Base-by-base conservation (phyloP, 2,797 vertebrate genomes). In the Cheirogaleus major region DNA sequence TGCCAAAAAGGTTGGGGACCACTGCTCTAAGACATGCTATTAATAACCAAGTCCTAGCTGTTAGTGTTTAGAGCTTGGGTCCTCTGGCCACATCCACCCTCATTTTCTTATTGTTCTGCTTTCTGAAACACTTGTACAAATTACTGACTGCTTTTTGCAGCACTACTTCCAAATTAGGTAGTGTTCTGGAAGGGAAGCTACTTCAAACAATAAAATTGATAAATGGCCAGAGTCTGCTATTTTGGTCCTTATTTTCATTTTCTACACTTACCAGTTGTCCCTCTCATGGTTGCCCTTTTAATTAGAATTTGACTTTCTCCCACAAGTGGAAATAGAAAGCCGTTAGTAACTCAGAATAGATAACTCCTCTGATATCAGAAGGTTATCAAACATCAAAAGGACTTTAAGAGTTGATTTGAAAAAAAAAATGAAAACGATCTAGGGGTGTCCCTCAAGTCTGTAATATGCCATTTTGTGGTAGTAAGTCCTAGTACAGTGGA, bases 161-260 rank as follows among this genome's bases (percentile, higher is more conserved):
- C 63, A 23, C 73, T 7, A 17, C 91, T 98, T 98, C 97, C 96
- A 98, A 97, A 97, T 97, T 97, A 97, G 97, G 97, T 86, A 89
- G 96, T 84, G 55, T 85, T 91, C 76, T 97, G 96, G 96, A 96
- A 87, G 86, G 69, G 72, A 89, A 83, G 86, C 76, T 69, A 70
- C 93, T 96, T 91, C 91, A 96, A 96, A 97, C 96, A 95, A 32
- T 97, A 97, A 96, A 97, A 50, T 81, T 97, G 95, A 97, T 90
- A 93, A 94, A 97, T 90, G 83, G 89, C 95, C 86, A 91, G 86
- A 72, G 82, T 92, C 70, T 93, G 76, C 96, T 98, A 97, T 97
- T 98, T 98, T 93, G 50, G 93, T 95, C 84, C 52, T 75, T 96
- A 95, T 94, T 97, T 97, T 97, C 94, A 82, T 96, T 96, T 93